These are phyloP conservation scores for Napeogenes inachia DNA, from an alignment of 2,888 invertebrate species.

Conservation along the genomic window DNA sequence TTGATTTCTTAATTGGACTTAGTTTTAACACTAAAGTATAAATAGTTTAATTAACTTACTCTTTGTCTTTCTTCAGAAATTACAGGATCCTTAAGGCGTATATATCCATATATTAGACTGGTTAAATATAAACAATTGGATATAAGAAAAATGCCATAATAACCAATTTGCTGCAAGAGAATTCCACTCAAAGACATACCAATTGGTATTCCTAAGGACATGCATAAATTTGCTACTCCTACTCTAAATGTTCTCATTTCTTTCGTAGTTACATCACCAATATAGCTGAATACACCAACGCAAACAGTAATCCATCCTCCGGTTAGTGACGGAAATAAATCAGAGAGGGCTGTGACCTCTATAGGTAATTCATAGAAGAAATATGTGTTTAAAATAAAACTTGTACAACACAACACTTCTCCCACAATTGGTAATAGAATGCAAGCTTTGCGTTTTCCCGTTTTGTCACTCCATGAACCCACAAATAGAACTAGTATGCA, in stretches of 20 bases:
- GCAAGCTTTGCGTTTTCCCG: conserved; percentile 76
- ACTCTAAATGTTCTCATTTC: conserved; percentile 80
- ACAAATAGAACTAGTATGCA: conserved; percentile 76
- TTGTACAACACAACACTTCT: conserved; percentile 71
- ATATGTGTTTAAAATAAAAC: conserved; percentile 75
- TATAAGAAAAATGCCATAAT: conserved; percentile 72
- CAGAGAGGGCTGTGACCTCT: conserved; percentile 75
- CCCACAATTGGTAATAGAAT: conserved; percentile 77
- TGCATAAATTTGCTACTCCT: conserved; percentile 79
- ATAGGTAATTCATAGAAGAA: conserved; percentile 78
- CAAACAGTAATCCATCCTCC: conserved; percentile 79
- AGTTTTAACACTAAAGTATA: too few relatives aligned
- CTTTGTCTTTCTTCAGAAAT: conserved; percentile 60
- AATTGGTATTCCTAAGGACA: conserved; percentile 78
- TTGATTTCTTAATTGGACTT: too few relatives aligned
- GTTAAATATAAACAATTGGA: conserved; percentile 72
- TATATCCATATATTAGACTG: conserved; percentile 72
- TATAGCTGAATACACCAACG: conserved; percentile 80
- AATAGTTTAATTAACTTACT: conserved; percentile 47
- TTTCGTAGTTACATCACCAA: conserved; percentile 78
- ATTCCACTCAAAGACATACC: conserved; percentile 78
- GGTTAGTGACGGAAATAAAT: conserved; percentile 75
- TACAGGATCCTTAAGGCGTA: conserved; percentile 65
- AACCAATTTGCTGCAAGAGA: conserved; percentile 69
- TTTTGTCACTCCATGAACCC: conserved; percentile 81